Base-by-base conservation (phyloP, 92 coral and sea anemone species). In the Umimayanthus kanabou region DNA sequence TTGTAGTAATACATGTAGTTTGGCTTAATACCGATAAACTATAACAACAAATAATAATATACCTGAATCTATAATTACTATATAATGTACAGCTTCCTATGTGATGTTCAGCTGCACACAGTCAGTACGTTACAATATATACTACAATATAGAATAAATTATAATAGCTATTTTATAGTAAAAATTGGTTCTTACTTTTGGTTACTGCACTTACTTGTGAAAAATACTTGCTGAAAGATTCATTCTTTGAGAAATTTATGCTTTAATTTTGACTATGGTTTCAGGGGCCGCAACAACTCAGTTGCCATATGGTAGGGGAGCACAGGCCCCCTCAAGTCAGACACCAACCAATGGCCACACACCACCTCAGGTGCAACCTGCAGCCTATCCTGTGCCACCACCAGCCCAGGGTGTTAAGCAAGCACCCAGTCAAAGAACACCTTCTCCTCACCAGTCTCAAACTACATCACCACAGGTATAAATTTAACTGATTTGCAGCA, bases 241-340 rank as follows among this genome's bases (percentile, higher is more conserved):
- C 30, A 70, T 3, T 26, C 37, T 26, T 70, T 70, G 29, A n/a
- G 39, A 22, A 20, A 18, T 75, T 75, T 16, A 39, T 37, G 25
- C 0, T 40, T 40, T 15, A 16, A 74, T 37, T 33, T 73, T 16
- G 28, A 26, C 25, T 5, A 33, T 37, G 15, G 49, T 82, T 72
- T 26, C 76, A 83, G 87, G 77, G 39, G 73, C 26, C 0, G 45
- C 87, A 3, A 13, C 77, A 13, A 50, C 49, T 50, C 87, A 83
- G 64, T n/a, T 82, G 45, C 76, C 86, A 22, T 70, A 83, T 83
- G 87, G 87, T 67, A 83, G 77, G 26, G 87, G 87, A 43, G 64
- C 78, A 25, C 77, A 69, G 45, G 79, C 45, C 25, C 57, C 76
- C 22, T n/a, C 86, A 39, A 50, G 86, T 40, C 86, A 40, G n/a